Evolutionary conservation across 2,113 vertebrate genomes (phyloP), one percentile per base, ranked within the genome.

Genomic region (Gallinago paraguaiae): DNA sequence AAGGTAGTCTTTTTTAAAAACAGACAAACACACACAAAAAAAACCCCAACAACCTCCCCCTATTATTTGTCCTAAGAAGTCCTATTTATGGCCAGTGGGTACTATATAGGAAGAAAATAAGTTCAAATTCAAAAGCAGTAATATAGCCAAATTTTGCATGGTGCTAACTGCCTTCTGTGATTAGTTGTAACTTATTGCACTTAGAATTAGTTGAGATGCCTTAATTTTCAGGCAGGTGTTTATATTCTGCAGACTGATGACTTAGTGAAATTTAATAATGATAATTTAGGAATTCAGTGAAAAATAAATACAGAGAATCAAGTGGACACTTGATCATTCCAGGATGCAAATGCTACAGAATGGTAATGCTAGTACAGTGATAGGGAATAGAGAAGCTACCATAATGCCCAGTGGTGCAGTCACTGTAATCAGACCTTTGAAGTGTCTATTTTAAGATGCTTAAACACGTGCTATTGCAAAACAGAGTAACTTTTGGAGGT

Each of bases 351-450:
- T 59, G n/a, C 8, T 59, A 16, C 69, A 45, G 56, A 67, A 59
- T 37, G 33, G 19, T 77, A 77, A 43, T 30, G 17, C 43, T 37
- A 6, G 14, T n/a, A 13, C 15, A 50, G 70, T 31, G 56, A 31
- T 35, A n/a, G 33, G 48, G 54, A 50, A n/a, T 41, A 46, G 60
- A 56, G 65, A 50, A 23, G 30, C 4, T 76, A 11, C 4, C 12
- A 3, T 2, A 10, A 19, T 50, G 16, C 19, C 37, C n/a, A 33
- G 2, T 53, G 20, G 25, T 79, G 6, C 33, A 22, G 41, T 56
- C 0, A 1, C 28, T 71, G 4, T 17, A 27, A 39, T 28, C 9
- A n/a, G 43, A 39, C 17, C 22, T 5, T 31, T 72, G 17, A 15
- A 78, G 33, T 2, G 31, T 51, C 33, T 37, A 10, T 33, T 68